These are phyloP conservation scores for Pterocles orientalis DNA, from an alignment of 2,113 vertebrate species.

Conservation along the genomic window DNA sequence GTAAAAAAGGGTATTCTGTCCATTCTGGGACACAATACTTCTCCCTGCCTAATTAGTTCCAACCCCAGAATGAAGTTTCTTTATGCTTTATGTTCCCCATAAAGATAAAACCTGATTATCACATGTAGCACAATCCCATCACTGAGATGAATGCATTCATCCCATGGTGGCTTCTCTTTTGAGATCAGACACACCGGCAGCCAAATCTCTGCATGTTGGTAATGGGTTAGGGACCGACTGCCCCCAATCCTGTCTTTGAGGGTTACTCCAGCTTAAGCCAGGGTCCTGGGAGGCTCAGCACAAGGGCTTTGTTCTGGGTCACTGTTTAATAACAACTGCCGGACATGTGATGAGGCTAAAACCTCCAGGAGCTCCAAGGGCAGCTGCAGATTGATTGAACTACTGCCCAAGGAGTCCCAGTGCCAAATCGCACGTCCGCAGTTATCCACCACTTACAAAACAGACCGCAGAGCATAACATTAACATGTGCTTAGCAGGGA, in stretches of 20 bases:
- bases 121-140: neutral
- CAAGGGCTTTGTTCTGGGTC: constrained; percentile 38
- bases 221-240: neutral
- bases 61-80: neutral
- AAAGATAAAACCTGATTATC: neutral
- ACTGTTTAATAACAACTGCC: neutral
- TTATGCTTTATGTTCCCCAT: neutral
- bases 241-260: neutral
- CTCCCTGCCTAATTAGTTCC: neutral
- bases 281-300: neutral
- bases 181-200: neutral
- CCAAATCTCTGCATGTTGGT: constrained; percentile 16
- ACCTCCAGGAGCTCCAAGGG: neutral
- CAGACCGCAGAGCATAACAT: neutral
- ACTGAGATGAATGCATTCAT: neutral
- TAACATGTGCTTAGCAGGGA: neutral
- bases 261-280: neutral
- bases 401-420: neutral
- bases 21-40: neutral
- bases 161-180: neutral
- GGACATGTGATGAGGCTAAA: constrained; percentile 39
- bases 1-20: neutral
- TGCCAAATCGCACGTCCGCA: neutral
- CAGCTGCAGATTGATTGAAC: constrained; percentile 23
- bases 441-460: neutral